These are phyloP conservation scores for Crypturellus tataupa DNA, from an alignment of 2,797 vertebrate species.

Conservation along the genomic window DNA sequence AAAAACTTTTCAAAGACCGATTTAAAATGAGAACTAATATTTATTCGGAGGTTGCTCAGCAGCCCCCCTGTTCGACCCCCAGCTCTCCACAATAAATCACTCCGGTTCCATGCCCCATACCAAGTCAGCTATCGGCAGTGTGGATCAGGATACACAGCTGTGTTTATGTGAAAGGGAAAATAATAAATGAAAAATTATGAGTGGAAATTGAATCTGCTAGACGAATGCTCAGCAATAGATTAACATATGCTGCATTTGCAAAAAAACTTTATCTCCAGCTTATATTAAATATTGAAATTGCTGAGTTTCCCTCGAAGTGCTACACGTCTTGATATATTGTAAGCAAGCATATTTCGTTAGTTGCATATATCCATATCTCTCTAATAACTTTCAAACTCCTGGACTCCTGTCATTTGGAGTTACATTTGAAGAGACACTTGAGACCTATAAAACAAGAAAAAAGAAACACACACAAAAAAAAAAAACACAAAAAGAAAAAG, in stretches of 20 bases:
- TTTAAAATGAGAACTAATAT: conserved; percentile 41
- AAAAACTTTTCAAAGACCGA: conserved; percentile 7
- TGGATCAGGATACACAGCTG: conserved; percentile 43
- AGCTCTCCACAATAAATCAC: conserved; percentile 27
- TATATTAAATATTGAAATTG: conserved; percentile 82
- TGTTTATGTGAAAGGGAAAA: conserved; percentile 65
- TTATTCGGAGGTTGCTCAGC: neutral
- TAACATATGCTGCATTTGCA: conserved; percentile 76
- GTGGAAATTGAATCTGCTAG: conserved; percentile 77
- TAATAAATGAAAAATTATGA: conserved; percentile 78
- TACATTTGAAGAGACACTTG: conserved; percentile 76
- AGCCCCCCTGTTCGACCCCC: neutral
- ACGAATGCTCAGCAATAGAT: conserved; percentile 77
- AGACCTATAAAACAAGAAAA: conserved; percentile 60
- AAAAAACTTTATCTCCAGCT: conserved; percentile 68
- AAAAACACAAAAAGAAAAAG: neutral
- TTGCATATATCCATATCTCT: conserved; percentile 73
- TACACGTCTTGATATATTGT: conserved; percentile 72
- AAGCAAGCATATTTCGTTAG: conserved; percentile 80
- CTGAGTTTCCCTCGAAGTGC: conserved; percentile 69
- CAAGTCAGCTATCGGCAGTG: conserved; percentile 3
- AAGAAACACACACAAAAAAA: neutral
- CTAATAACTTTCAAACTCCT: conserved; percentile 79
- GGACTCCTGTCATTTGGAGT: conserved; percentile 73
- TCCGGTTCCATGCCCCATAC: neutral